These are phyloP conservation scores for Yponomeuta cagnagella DNA, from an alignment of 2,888 invertebrate genomes.

Conservation along the genomic window DNA sequence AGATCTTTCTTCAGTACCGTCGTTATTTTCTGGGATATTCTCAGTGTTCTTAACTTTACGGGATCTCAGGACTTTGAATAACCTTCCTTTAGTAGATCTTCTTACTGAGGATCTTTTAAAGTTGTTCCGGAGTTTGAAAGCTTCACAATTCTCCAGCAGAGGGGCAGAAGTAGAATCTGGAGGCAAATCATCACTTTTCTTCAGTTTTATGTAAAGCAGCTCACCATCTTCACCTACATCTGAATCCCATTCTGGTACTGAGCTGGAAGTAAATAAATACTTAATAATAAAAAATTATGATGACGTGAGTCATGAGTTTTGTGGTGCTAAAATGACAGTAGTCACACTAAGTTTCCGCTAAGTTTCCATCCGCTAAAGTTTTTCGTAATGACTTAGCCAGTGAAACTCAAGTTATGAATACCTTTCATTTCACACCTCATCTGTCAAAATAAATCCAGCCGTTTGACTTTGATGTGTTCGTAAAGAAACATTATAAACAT, in stretches of 20 bases:
- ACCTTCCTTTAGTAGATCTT: conserved; percentile 59
- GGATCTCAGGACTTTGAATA: conserved; percentile 58
- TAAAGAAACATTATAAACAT: no score
- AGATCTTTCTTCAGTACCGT: background rate
- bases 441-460: no score
- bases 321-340: conserved; percentile 20
- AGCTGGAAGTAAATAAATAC: conserved; percentile 47
- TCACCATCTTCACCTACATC: conserved; percentile 80
- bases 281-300: no score
- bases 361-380: no score
- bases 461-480: background rate
- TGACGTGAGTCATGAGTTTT: no score
- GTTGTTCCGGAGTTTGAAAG: conserved; percentile 60
- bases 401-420: no score
- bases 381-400: no score
- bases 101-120: conserved; percentile 64
- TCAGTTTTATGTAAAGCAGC: conserved; percentile 79
- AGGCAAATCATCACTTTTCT: conserved; percentile 28
- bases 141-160: conserved; percentile 57
- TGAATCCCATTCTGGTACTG: conserved; percentile 82
- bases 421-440: no score
- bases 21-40: background rate
- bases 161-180: conserved; percentile 37
- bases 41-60: conserved; percentile 38
- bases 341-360: background rate